phyloP scores from a whole-genome alignment of 2,113 vertebrate genomes.

The Rhinolophus ferrumequinum region DNA sequence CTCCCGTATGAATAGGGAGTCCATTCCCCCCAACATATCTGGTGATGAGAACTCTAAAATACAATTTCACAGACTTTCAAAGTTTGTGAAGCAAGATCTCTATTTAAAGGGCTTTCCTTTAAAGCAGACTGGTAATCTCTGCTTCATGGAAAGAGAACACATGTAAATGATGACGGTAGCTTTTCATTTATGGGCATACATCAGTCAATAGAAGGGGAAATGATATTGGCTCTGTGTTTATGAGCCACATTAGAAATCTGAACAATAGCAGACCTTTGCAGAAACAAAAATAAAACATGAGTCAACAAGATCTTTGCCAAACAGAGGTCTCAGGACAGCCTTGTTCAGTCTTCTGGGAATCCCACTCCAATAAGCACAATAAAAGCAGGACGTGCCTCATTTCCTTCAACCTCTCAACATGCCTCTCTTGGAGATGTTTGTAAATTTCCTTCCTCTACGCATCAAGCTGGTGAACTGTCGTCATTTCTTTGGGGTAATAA shows the following conservation, averaged over 20 bases:
- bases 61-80: not conserved
- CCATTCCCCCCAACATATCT: not conserved
- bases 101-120: not conserved
- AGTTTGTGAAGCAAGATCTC: not conserved
- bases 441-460: slow-evolving; percentile 88
- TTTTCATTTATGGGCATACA: slow-evolving; percentile 64
- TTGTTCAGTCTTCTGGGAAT: slow-evolving; percentile 80
- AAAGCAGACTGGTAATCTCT: not conserved
- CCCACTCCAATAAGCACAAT: slow-evolving; percentile 83
- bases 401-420: slow-evolving; percentile 84
- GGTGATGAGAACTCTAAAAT: slow-evolving; percentile 33
- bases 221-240: slow-evolving; percentile 77
- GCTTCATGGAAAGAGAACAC: not conserved
- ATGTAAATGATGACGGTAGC: not conserved
- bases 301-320: slow-evolving; percentile 83
- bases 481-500: slow-evolving; percentile 84
- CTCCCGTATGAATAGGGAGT: slow-evolving; percentile 45
- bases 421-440: slow-evolving; percentile 82
- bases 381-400: slow-evolving; percentile 89
- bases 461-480: slow-evolving; percentile 83
- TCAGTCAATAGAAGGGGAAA: slow-evolving; percentile 69
- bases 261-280: slow-evolving; percentile 82
- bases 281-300: slow-evolving; percentile 83
- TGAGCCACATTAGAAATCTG: slow-evolving; percentile 74
- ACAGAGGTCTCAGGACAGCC: slow-evolving; percentile 82